A percentile compares a stretch with the other conserved stretches of the same genome.
These are phyloP conservation scores for Hemiprocne comata DNA, from an alignment of 2,113 vertebrate genomes.

Conservation along the genomic window DNA sequence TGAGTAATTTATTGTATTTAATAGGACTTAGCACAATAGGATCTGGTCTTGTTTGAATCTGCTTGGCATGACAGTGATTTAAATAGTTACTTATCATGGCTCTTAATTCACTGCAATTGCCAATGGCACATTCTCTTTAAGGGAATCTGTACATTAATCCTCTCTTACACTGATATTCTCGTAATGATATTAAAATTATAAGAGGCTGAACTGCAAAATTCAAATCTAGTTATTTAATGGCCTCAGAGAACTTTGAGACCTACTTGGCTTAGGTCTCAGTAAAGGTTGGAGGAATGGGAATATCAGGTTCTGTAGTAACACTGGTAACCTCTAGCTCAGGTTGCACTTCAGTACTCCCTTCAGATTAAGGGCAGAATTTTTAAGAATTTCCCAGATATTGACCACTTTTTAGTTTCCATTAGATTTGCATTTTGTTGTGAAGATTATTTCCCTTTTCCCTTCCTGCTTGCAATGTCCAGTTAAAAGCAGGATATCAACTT, in stretches of 20 bases:
- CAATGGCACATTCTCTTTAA: slow-evolving; percentile 8
- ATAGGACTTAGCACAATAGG: slow-evolving; percentile 25
- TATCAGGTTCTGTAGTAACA: not conserved
- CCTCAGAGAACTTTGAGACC: not conserved
- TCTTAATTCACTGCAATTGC: not conserved
- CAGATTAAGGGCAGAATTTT: not conserved
- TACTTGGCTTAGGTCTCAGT: not conserved
- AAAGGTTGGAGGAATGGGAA: not conserved
- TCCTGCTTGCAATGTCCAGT: not conserved
- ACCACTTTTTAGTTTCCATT: not conserved
- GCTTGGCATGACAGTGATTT: not conserved
- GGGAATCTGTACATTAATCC: slow-evolving; percentile 34
- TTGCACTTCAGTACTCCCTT: not conserved
- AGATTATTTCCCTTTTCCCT: not conserved
- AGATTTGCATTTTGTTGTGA: not conserved
- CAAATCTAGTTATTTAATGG: not conserved
- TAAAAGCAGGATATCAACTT: not conserved
- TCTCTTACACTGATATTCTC: not conserved
- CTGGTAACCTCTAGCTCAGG: not conserved
- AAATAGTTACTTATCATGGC: slow-evolving; percentile 17
- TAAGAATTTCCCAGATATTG: not conserved
- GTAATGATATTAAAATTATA: slow-evolving; percentile 4
- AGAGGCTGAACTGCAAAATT: slow-evolving; percentile 23
- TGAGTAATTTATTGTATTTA: not conserved
- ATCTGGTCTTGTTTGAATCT: slow-evolving; percentile 22